Evolutionary conservation across 2,797 vertebrate species (phyloP).

Genomic region (Ctenopoma kingsleyae): DNA sequence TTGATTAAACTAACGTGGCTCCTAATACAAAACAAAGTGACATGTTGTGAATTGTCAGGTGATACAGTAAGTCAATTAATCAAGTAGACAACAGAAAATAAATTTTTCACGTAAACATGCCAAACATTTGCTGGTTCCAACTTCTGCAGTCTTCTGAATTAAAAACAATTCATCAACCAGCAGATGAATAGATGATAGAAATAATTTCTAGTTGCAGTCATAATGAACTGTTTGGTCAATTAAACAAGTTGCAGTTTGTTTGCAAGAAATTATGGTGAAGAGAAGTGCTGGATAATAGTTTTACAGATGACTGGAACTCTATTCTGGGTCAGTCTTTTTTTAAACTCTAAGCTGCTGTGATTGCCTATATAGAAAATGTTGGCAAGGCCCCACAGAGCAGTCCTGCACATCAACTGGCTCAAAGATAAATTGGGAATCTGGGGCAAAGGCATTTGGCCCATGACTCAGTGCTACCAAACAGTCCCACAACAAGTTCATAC

Average conservation of each 20-base stretch:
- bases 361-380: conserved; percentile 16
- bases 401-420: not conserved
- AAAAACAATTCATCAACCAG: not conserved
- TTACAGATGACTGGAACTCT: not conserved
- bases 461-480: conserved; percentile 1
- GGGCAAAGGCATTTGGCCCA: conserved; percentile 49
- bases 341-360: not conserved
- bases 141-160: too few species aligned
- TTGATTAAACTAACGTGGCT: too few species aligned
- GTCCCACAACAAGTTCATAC: conserved; percentile 4
- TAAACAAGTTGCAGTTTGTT: not conserved
- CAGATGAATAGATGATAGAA: not conserved
- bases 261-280: not conserved
- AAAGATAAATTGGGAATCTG: conserved; percentile 57
- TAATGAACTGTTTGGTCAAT: not conserved
- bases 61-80: too few species aligned
- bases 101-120: too few species aligned
- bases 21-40: too few species aligned
- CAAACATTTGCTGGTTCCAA: too few species aligned
- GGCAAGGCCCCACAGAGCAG: not conserved
- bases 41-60: too few species aligned
- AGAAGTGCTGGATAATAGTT: not conserved
- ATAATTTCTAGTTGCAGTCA: not conserved
- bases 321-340: conserved; percentile 6
- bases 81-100: too few species aligned